Base-by-base conservation (phyloP, 2,888 invertebrate species). In the Halocaridina rubra region DNA sequence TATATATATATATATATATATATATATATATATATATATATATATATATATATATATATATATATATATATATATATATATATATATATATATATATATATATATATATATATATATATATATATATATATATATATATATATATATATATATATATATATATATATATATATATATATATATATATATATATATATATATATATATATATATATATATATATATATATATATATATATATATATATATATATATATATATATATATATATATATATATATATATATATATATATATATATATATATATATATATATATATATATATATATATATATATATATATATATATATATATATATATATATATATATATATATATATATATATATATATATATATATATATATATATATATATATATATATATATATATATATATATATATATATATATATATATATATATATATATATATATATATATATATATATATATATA, bases 341-440 rank as follows among this genome's bases (percentile, higher is more conserved):
- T 69, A 69, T 69, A 29, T 29, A 69, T 69, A 69, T 69, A 69
- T 69, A 69, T 67, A 67, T 67, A 67, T 67, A 67, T 67, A 67
- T 67, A 67, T 67, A 67, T 24, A 24, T 67, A 67, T 67, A 67
- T 67, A 67, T 67, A 67, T 67, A 67, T 67, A 67, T 67, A 67
- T 67, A 67, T 67, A 67, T 67, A 67, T 67, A 67, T 67, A 67
- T 67, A 59, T 59, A 59, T 59, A 59, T 59, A 59, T 59, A 59
- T 59, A 59, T 59, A 59, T 59, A 59, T 59, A 59, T 59, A 59
- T 59, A 59, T 59, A 59, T 67, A 67, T 67, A 67, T 67, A 67
- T 67, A 67, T 67, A 67, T 67, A 67, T 67, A 24, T 24, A 24
- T 46, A 67, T 39, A 27, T 80, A 39, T 24, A 22, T 24, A 67